These are phyloP conservation scores for Lindbergichthys nudifrons DNA, from an alignment of 2,797 vertebrate species.

Conservation along the genomic window DNA sequence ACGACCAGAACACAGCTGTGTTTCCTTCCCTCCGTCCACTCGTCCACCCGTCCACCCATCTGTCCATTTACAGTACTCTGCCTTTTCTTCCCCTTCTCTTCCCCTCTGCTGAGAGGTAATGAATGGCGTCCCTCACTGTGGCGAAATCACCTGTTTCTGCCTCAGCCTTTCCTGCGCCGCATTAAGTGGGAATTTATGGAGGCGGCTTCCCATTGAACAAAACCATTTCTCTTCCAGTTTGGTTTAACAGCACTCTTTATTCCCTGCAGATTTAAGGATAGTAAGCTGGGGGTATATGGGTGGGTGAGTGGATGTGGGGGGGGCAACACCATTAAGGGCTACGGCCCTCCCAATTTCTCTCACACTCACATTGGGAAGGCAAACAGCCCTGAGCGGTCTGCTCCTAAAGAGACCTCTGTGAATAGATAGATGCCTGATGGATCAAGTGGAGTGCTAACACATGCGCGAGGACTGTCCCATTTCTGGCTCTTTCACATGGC, in stretches of 20 bases:
- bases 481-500: conserved; percentile 66
- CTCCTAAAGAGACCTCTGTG: conserved; percentile 78
- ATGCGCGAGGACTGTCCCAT: conserved; percentile 69
- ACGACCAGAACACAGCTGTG: not conserved
- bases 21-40: conserved; percentile 15
- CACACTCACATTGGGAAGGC: conserved; percentile 70
- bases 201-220: conserved; percentile 80
- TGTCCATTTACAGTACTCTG: conserved; percentile 53
- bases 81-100: conserved; percentile 43
- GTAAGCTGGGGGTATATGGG: conserved; percentile 44
- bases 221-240: conserved; percentile 86
- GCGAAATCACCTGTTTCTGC: conserved; percentile 81
- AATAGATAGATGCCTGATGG: conserved; percentile 77
- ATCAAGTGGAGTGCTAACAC: conserved; percentile 71
- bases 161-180: conserved; percentile 72
- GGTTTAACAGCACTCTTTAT: conserved; percentile 83
- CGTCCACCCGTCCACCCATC: conserved; percentile 51
- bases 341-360: conserved; percentile 77
- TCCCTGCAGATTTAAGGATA: conserved; percentile 83
- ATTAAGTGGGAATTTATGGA: conserved; percentile 85
- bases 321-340: conserved; percentile 71
- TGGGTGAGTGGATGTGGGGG: conserved; percentile 22
- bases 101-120: conserved; percentile 68
- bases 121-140: conserved; percentile 71
- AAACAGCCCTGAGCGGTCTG: conserved; percentile 76